phyloP scores from a whole-genome alignment of 2,888 invertebrate species.

The Hesperia comma region DNA sequence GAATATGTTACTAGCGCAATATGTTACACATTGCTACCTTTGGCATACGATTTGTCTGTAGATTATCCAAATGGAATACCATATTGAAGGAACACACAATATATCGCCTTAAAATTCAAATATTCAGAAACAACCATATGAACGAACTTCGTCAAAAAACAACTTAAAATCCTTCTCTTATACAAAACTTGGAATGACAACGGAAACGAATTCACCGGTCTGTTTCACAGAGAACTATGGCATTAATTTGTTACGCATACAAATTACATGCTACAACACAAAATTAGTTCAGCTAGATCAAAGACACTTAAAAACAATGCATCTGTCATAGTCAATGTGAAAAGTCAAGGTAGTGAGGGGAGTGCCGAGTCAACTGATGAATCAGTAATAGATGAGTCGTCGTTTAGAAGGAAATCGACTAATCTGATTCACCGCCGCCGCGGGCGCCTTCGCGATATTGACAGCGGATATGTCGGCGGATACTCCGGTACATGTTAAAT shows the following conservation, averaged over 20 bases:
- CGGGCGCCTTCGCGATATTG: neutral
- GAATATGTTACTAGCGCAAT: neutral
- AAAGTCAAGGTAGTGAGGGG: neutral
- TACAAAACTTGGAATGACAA: neutral
- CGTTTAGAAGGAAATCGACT: conserved; percentile 7
- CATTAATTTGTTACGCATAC: conserved; percentile 1
- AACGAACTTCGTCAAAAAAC: too few relatives aligned
- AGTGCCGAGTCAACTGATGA: neutral
- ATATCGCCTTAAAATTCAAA: too few relatives aligned
- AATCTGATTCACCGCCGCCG: conserved; percentile 10
- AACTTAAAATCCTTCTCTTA: neutral
- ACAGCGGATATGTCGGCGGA: conserved; percentile 1
- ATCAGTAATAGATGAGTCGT: conserved; percentile 1
- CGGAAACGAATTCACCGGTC: neutral
- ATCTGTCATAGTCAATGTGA: neutral
- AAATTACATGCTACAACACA: neutral
- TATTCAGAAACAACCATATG: too few relatives aligned
- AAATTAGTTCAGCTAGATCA: neutral
- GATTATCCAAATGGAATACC: too few relatives aligned
- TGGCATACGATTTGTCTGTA: neutral
- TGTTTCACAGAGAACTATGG: neutral
- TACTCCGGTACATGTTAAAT: neutral
- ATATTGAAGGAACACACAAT: too few relatives aligned
- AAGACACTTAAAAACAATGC: neutral
- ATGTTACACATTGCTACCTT: neutral